Evolutionary conservation across 2,888 invertebrate genomes (phyloP), one percentile per base, ranked within the genome.

Genomic region (Arctia plantaginis): DNA sequence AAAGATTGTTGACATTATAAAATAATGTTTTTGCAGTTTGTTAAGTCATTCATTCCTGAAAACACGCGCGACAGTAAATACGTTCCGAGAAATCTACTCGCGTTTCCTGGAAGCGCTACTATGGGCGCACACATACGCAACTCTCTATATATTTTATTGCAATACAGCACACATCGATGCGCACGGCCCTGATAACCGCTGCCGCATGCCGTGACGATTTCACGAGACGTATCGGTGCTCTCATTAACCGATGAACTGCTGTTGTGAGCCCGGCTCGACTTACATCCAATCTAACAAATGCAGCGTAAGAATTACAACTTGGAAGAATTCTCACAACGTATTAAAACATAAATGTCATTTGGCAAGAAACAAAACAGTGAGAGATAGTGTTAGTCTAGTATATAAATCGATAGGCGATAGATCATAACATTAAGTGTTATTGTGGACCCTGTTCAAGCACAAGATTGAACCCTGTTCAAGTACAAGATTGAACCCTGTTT

Each of bases 101-200:
- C 91, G 92, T 91, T 95, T 95, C 95, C 93, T 93, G 94, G 95
- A 95, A 95, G 90, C 92, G 92, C 92, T 93, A 95, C 94, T 94
- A 95, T 89, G 85, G 81, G 82, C 90, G 91, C 94, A 91, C 94
- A 93, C 93, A 92, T 87, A 82, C 86, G 85, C 81, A 88, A 78
- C 77, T 76, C 81, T 77, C 78, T 82, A 83, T 86, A 83, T 83
- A 86, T 87, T 86, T 82, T 83, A 86, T 87, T 85, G 62, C 88
- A 84, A 88, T 90, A 90, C 89, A 85, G 87, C 93, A 93, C 93
- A 92, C 92, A 90, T 85, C 85, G 82, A 81, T 90, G 87, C 92
- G 90, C 90, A 91, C 93, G 93, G 90, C 92, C 90, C 92, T 94
- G 94, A 95, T 95, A 95, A 94, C 90, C 90, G 88, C 83, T 87